Base-by-base conservation (phyloP, 2,888 invertebrate genomes). In the Melanophora roralis region DNA sequence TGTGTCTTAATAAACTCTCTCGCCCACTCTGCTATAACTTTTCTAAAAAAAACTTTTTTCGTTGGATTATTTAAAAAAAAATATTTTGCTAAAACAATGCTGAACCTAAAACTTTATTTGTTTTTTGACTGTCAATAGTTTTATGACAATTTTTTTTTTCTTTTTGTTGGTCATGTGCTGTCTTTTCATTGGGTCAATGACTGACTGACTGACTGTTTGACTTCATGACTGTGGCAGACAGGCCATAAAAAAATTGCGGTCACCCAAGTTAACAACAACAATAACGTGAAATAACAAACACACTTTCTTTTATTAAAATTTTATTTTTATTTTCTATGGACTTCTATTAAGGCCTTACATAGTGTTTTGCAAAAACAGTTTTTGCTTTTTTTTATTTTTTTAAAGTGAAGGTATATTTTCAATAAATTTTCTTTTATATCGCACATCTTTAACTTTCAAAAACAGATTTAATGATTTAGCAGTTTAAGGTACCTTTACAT, bases 161-260 rank as follows among this genome's bases (percentile, higher is more conserved):
- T 32, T 9, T 36, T 19, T 45, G 1, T 45, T 36, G 9, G 6
- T 6, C 23, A 23, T n/a, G 45, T 45, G 32, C 34, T n/a, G n/a
- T n/a, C n/a, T 43, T 36, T 68, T 57, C 55, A 47, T 57, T 57
- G 23, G 45, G 60, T 47, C 53, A 62, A 69, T 59, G 59, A 59
- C 59, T 49, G 3, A 12, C 38, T 55, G 12, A 19, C 55, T 34
- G 51, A 27, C 27, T 49, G 27, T 4, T 27, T 51, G 51, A 12
- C 51, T 27, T 64, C n/a, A n/a, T n/a, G 23, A 23, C 36, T 6
- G 57, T 43, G 59, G 27, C 53, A 36, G 47, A 45, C 34, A 14
- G 53, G 7, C 6, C 7, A 27, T 21, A 55, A 59, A 69, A 64
- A 67, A 78, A 67, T 72, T 78, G 60, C 59, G 67, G 67, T 62